A percentile compares a stretch with the other conserved stretches of the same genome.
Evolutionary conservation across 2,797 vertebrate genomes (phyloP).

Genomic region (Varecia variegata): DNA sequence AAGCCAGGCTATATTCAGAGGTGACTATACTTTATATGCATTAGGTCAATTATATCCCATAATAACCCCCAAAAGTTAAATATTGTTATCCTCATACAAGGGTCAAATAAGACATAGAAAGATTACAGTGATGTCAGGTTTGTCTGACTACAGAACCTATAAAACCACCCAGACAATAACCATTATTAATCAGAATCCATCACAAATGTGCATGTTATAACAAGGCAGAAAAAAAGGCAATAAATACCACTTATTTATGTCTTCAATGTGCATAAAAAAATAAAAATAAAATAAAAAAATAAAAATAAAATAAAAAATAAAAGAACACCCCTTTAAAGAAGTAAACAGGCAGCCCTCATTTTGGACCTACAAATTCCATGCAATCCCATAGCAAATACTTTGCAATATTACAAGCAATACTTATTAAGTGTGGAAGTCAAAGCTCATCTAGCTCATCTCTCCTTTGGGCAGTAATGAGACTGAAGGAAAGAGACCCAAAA

Average conservation of each 20-base stretch:
- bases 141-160: neutral
- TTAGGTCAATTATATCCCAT: neutral
- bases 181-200: neutral
- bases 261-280: neutral
- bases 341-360: neutral
- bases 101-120: neutral
- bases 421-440: neutral
- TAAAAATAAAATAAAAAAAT: neutral
- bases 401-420: neutral
- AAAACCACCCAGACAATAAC: neutral
- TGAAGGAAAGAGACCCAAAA: neutral
- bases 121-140: neutral
- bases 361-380: neutral
- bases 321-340: neutral
- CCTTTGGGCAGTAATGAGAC: neutral
- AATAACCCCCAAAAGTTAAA: neutral
- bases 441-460: neutral
- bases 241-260: neutral
- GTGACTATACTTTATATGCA: neutral
- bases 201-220: neutral
- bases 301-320: neutral
- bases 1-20: neutral
- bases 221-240: neutral
- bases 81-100: neutral
- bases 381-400: neutral